Percentiles rank a stretch among this genome's conserved stretches.
These are phyloP conservation scores for Anarrhichthys ocellatus DNA, from an alignment of 2,113 vertebrate species.

Conservation along the genomic window DNA sequence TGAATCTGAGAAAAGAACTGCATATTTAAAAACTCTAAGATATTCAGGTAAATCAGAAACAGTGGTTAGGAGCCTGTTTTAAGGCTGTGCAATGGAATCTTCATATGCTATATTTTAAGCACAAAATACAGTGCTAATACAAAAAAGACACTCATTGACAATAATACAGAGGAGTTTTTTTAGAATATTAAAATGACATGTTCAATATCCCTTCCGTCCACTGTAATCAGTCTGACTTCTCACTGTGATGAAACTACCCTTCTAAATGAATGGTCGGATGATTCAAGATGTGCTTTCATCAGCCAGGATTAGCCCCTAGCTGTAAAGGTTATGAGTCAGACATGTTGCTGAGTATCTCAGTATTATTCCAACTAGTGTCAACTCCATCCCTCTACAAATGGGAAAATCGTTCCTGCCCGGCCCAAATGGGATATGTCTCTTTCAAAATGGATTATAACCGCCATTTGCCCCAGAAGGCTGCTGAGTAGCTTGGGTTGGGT, in stretches of 20 bases:
- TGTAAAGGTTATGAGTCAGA: slow-evolving; percentile 64
- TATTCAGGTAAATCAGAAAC: slow-evolving; percentile 25
- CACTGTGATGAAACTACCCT: slow-evolving; percentile 17
- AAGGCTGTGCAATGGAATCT: neutral
- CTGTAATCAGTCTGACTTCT: neutral
- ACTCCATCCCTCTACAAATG: slow-evolving; percentile 48
- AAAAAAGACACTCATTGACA: neutral
- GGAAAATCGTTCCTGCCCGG: slow-evolving; percentile 43
- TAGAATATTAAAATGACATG: neutral
- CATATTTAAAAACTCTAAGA: slow-evolving; percentile 14
- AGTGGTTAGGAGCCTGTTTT: neutral
- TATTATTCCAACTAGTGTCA: slow-evolving; percentile 59
- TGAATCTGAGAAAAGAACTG: slow-evolving; percentile 39
- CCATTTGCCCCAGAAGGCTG: slow-evolving; percentile 64
- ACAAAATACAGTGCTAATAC: neutral
- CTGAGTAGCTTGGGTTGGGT: slow-evolving; percentile 56
- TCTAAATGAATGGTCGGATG: neutral
- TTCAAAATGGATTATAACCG: slow-evolving; percentile 81
- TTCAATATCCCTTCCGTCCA: slow-evolving; percentile 5
- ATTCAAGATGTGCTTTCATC: slow-evolving; percentile 44
- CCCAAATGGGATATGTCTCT: slow-evolving; percentile 69
- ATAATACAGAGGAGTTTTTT: neutral
- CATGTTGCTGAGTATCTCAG: slow-evolving; percentile 40
- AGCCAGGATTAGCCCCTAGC: slow-evolving; percentile 46
- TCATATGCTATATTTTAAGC: neutral